These are phyloP conservation scores for Camponotus pennsylvanicus DNA, from an alignment of 1,140 invertebrate species.

Conservation along the genomic window DNA sequence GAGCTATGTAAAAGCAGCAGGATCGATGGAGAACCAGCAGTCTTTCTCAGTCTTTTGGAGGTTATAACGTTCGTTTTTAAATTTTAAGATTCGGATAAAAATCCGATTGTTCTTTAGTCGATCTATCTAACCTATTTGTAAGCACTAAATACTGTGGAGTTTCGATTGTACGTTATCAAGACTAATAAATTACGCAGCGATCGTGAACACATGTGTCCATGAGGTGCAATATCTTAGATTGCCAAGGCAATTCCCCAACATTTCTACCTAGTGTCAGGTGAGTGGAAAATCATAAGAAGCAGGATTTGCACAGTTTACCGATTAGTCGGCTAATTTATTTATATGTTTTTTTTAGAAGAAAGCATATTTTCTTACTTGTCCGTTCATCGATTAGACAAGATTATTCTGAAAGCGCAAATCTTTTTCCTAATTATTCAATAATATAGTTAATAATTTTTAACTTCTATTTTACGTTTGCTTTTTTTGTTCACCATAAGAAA, in stretches of 20 bases:
- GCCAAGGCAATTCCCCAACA: slow-evolving; percentile 84
- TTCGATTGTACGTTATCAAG: not conserved
- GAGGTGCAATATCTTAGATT: slow-evolving; percentile 85
- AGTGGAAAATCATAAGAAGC: slow-evolving; percentile 61
- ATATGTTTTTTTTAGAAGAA: no score
- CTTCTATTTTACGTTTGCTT: no score
- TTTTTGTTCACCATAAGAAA: no score
- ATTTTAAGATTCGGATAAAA: slow-evolving; percentile 23
- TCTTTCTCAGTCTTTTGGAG: slow-evolving; percentile 56
- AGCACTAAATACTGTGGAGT: not conserved
- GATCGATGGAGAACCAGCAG: slow-evolving; percentile 66
- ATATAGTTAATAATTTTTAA: no score
- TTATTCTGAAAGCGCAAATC: no score
- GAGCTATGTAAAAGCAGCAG: slow-evolving; percentile 72
- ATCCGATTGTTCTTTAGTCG: not conserved
- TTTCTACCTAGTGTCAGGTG: slow-evolving; percentile 84
- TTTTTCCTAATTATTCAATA: no score
- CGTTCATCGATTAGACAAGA: no score
- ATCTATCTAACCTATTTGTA: no score
- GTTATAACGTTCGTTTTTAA: slow-evolving; percentile 31
- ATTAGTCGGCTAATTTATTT: no score
- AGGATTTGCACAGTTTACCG: no score
- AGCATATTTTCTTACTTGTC: no score
- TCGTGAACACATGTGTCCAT: slow-evolving; percentile 82
- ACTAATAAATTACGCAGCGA: slow-evolving; percentile 17